A percentile compares a stretch with the other conserved stretches of the same genome.
phyloP scores from a whole-genome alignment of 2,113 vertebrate species.

The Hydrolagus affinis region DNA sequence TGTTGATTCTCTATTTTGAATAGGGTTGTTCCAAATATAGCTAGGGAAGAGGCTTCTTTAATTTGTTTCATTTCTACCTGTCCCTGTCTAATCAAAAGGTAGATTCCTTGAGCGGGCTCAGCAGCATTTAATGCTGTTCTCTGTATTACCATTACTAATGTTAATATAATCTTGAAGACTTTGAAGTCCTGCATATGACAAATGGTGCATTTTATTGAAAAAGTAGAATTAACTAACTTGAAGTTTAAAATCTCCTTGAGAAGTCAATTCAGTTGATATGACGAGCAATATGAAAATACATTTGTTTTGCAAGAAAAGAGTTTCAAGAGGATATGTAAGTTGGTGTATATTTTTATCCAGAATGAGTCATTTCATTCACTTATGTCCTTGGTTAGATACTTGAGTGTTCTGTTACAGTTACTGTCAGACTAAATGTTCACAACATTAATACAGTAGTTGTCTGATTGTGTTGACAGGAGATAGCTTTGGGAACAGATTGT shows the following conservation, averaged over 20 bases:
- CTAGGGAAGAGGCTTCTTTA: background rate
- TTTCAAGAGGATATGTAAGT: background rate
- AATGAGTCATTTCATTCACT: background rate
- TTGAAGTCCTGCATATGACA: background rate
- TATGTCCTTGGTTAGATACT: background rate
- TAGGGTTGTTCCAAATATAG: constrained; percentile 19
- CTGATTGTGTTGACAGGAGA: background rate
- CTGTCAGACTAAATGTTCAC: background rate
- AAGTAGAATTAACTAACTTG: background rate
- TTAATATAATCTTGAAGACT: background rate
- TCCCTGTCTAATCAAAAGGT: background rate
- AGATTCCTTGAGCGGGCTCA: too few species aligned
- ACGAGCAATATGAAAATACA: background rate
- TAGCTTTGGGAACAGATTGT: background rate
- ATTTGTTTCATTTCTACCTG: background rate
- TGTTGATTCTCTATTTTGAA: background rate
- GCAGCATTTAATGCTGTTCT: background rate
- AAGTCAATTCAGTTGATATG: background rate
- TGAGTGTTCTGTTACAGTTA: background rate
- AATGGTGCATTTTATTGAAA: background rate
- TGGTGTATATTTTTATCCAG: background rate
- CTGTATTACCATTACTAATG: background rate
- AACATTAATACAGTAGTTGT: background rate
- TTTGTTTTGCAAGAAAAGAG: background rate
- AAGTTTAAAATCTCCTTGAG: background rate